Percentiles rank a stretch among this genome's conserved stretches.
Conservation (phyloP, 2,888 invertebrate genomes). For the Allolobophora icterica region DNA sequence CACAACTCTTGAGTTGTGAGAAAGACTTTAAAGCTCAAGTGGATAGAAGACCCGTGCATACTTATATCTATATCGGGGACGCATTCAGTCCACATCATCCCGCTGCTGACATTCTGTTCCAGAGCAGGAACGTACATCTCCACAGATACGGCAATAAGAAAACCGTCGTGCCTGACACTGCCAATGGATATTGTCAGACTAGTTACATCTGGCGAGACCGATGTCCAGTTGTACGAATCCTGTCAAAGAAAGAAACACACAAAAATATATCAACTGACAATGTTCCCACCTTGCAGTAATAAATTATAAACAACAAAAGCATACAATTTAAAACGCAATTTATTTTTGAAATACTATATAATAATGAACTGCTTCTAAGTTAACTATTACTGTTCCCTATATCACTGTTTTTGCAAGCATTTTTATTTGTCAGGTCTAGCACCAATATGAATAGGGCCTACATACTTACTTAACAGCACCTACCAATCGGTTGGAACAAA, state of each 20-base stretch:
- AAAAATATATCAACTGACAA: not conserved
- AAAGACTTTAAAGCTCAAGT: too few species aligned
- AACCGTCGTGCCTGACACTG: not conserved
- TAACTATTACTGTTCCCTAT: not conserved
- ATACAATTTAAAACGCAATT: not conserved
- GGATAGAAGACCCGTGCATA: not conserved
- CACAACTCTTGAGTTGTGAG: too few species aligned
- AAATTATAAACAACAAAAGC: too few species aligned
- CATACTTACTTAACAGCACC: not conserved
- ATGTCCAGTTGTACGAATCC: not conserved
- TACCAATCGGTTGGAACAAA: too few species aligned
- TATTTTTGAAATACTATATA: not conserved
- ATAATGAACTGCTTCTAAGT: not conserved
- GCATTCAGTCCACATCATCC: not conserved
- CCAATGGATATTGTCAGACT: not conserved
- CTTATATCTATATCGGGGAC: not conserved
- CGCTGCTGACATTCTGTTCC: not conserved
- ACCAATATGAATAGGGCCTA: not conserved
- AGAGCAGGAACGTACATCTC: not conserved
- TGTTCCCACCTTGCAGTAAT: too few species aligned
- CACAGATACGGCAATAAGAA: not conserved
- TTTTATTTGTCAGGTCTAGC: not conserved
- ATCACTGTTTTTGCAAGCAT: not conserved
- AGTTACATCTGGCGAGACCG: not conserved
- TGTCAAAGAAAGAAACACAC: not conserved